Evolutionary conservation across 1,140 invertebrate genomes (phyloP).

Genomic region (Galleria mellonella): DNA sequence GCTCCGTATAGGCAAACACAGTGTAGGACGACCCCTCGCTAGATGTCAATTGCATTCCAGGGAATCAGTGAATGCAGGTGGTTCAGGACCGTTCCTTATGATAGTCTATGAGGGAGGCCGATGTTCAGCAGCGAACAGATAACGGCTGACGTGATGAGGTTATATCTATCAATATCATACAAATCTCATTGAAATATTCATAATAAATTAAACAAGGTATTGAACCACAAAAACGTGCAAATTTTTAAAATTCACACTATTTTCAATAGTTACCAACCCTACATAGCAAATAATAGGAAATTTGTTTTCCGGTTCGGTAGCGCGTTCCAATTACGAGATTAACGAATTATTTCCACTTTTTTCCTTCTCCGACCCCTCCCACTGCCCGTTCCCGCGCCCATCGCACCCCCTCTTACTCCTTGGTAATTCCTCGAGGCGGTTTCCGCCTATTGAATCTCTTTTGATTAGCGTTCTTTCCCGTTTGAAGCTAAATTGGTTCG

Average conservation of each 20-base stretch:
- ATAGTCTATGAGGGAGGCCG: too few relatives aligned
- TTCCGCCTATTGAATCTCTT: constrained; percentile 70
- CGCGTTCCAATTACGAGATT: constrained; percentile 70
- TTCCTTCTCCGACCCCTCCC: constrained; percentile 25
- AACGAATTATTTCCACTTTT: constrained; percentile 73
- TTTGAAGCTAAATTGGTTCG: constrained; percentile 53
- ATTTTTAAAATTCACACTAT: neutral
- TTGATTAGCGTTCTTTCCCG: constrained; percentile 70
- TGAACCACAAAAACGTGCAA: neutral
- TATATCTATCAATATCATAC: too few relatives aligned
- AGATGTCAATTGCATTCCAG: too few relatives aligned
- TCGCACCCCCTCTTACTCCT: too few relatives aligned
- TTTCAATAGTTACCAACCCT: constrained; percentile 27
- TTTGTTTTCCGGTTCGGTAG: constrained; percentile 74
- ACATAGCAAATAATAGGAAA: constrained; percentile 64
- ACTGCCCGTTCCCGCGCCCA: constrained; percentile 1
- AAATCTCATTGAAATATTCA: too few relatives aligned
- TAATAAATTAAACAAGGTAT: neutral
- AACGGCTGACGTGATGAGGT: too few relatives aligned
- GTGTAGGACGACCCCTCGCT: too few relatives aligned
- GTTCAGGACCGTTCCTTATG: too few relatives aligned
- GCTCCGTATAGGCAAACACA: too few relatives aligned
- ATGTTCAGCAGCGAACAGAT: too few relatives aligned
- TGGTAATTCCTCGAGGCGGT: constrained; percentile 37
- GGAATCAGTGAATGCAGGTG: too few relatives aligned